Evolutionary conservation across 2,113 vertebrate genomes (phyloP), one percentile per base, ranked within the genome.

Genomic region (Verasper variegatus): DNA sequence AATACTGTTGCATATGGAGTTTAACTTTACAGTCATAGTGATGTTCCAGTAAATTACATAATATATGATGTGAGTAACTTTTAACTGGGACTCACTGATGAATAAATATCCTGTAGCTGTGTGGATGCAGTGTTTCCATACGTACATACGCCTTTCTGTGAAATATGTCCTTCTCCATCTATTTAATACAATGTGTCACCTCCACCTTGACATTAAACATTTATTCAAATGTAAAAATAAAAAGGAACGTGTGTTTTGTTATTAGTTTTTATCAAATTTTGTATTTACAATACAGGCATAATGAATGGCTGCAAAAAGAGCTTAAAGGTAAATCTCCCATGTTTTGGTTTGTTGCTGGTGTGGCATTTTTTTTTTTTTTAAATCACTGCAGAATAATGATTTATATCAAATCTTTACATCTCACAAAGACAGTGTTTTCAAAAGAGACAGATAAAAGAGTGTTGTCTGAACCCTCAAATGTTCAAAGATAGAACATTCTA

Each of bases 41-140:
- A 1, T 40, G 17, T 77, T n/a, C 31, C 9, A 75, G 14, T 14
- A 27, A 47, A 45, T 40, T 40, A 3, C 20, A 47, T 65, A 11
- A 23, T 13, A 42, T 12, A 13, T 42, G 10, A 10, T n/a, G 24
- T n/a, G 18, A 21, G 1, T 56, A 52, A n/a, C 11, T 37, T 15
- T 61, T 49, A 13, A n/a, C 56, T 70, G 45, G 47, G 60, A 54
- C 42, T 60, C 27, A 26, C 31, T 21, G 45, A 6, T 37, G 27
- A 74, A 21, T 55, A 0, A 4, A 24, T 45, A 18, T 47, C 0
- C 17, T 61, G 61, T 40, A 0, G 27, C n/a, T 9, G 26, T 60
- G n/a, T 67, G 68, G 37, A 21, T 55, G 4, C 18, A 61, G 20
- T 49, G 13, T 42, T 76, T 27, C 42, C 59, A 63, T 74, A 60